These are phyloP conservation scores for Hydrotaea cyrtoneurina DNA, from an alignment of 2,888 invertebrate species.

Conservation along the genomic window DNA sequence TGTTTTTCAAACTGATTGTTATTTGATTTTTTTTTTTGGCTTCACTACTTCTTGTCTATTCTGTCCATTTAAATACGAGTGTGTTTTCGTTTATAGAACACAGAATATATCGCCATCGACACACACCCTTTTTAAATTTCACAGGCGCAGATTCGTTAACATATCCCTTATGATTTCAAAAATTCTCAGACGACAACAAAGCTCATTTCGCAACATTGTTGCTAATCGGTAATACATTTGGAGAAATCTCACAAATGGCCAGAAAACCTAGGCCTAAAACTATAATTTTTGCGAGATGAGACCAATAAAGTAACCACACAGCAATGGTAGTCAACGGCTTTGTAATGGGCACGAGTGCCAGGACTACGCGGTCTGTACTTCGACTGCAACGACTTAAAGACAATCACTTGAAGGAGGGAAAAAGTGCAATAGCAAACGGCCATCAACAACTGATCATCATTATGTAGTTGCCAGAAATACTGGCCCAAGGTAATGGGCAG, in stretches of 20 bases:
- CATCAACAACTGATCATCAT: slow-evolving; percentile 48
- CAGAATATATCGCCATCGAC: background rate
- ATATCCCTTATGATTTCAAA: background rate
- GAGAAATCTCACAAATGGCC: background rate
- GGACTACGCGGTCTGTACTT: slow-evolving; percentile 13
- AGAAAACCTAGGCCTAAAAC: slow-evolving; percentile 25
- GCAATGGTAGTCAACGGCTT: background rate
- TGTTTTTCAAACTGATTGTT: background rate
- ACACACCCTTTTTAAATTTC: background rate
- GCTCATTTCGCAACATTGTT: slow-evolving; percentile 45
- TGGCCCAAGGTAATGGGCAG: background rate
- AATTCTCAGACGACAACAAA: background rate
- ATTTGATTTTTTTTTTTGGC: background rate
- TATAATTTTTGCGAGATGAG: slow-evolving; percentile 42
- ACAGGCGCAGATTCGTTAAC: background rate
- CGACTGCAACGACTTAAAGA: slow-evolving; percentile 35
- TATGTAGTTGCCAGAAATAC: slow-evolving; percentile 16
- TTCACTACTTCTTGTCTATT: background rate
- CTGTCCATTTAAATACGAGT: too few species aligned
- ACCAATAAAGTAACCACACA: background rate
- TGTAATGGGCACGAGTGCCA: slow-evolving; percentile 1
- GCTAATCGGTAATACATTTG: slow-evolving; percentile 43
- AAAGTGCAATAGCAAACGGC: background rate
- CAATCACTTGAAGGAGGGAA: background rate
- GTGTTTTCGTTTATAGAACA: too few species aligned